phyloP scores from a whole-genome alignment of 1,140 invertebrate genomes.

The Neodiprion fabricii region DNA sequence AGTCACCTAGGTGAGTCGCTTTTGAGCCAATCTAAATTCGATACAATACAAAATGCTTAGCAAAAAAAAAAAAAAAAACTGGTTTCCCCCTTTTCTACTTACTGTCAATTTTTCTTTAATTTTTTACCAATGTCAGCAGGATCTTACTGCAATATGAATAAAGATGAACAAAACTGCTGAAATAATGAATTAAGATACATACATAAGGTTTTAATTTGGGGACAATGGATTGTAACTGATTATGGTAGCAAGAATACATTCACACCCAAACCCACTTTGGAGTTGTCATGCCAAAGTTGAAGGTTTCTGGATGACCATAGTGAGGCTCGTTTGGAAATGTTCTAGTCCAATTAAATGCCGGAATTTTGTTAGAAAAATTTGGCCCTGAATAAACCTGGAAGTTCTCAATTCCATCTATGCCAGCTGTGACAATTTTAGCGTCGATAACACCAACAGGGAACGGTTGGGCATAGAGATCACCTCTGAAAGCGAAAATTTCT shows the following conservation, averaged over 20 bases:
- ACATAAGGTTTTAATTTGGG: background rate
- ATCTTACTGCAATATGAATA: background rate
- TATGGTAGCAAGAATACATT: constrained; percentile 18
- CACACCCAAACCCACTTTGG: constrained; percentile 64
- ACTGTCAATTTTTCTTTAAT: background rate
- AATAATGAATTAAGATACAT: background rate
- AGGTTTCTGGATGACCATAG: constrained; percentile 78
- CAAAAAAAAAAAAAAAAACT: background rate
- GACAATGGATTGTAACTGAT: background rate
- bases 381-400: constrained; percentile 53
- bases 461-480: constrained; percentile 39
- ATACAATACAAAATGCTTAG: background rate
- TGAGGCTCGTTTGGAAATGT: constrained; percentile 69
- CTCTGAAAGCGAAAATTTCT: constrained; percentile 42
- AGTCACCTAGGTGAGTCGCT: constrained; percentile 4
- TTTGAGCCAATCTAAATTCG: background rate
- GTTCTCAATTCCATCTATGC: constrained; percentile 34
- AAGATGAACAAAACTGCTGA: background rate
- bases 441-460: constrained; percentile 54
- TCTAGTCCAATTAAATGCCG: constrained; percentile 77
- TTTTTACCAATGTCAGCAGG: background rate
- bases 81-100: background rate
- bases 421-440: constrained; percentile 43
- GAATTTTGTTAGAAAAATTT: constrained; percentile 26
- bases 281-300: constrained; percentile 70